A percentile compares a stretch with the other conserved stretches of the same genome.
These are phyloP conservation scores for Ditylenchus dipsaci DNA, from an alignment of 1,140 invertebrate genomes.

Conservation along the genomic window DNA sequence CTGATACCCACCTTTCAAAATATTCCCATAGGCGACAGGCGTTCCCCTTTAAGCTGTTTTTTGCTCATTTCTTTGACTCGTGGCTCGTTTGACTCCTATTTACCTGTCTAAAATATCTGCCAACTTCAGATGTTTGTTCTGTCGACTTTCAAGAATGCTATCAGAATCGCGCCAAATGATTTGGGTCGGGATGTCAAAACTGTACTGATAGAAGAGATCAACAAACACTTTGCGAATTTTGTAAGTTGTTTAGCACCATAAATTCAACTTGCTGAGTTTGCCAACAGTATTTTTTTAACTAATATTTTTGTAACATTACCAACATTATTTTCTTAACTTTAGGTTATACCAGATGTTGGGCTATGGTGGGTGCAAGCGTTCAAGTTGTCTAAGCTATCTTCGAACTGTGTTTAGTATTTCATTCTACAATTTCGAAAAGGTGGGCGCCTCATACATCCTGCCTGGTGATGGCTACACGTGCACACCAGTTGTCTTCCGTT, in stretches of 20 bases:
- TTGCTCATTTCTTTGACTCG: no score
- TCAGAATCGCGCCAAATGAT: slow-evolving; percentile 2
- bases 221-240: slow-evolving; percentile 23
- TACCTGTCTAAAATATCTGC: no score
- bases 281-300: no score
- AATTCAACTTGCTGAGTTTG: no score
- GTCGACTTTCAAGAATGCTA: slow-evolving; percentile 23
- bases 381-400: no score
- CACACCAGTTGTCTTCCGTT: slow-evolving; percentile 27
- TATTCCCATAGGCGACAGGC: no score
- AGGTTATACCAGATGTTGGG: slow-evolving; percentile 30
- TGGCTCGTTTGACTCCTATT: no score
- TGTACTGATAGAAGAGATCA: slow-evolving; percentile 20
- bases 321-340: background rate
- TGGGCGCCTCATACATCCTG: slow-evolving; percentile 24
- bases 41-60: no score
- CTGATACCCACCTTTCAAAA: no score
- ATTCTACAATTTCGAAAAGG: slow-evolving; percentile 28
- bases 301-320: no score
- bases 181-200: slow-evolving; percentile 16
- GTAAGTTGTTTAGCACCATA: slow-evolving; percentile 18
- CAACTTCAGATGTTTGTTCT: slow-evolving; percentile 20
- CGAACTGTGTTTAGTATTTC: background rate
- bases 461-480: slow-evolving; percentile 16
- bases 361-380: background rate